Conservation (phyloP, 2,113 vertebrate genomes). For the Hippotragus niger region DNA sequence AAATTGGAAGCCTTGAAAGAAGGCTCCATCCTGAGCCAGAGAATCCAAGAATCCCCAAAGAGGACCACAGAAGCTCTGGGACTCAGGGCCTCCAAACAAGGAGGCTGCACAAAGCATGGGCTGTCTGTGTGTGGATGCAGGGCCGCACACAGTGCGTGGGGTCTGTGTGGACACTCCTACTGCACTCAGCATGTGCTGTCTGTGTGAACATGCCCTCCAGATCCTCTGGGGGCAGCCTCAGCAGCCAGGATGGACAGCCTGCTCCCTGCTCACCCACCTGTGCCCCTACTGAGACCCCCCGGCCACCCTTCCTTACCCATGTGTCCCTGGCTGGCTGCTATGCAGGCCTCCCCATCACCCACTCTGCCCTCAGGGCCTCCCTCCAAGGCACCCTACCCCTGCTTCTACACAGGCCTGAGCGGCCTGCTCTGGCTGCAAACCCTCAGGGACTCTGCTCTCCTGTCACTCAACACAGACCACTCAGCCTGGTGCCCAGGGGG, state of each 20-base stretch:
- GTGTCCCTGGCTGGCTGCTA: background rate
- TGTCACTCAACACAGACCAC: background rate
- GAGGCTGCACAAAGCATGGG: background rate
- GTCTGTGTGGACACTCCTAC: background rate
- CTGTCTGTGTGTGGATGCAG: fast-evolving
- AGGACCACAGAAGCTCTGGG: background rate
- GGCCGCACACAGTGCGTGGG: fast-evolving
- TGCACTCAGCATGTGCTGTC: background rate
- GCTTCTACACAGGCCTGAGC: background rate
- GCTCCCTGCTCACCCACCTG: background rate
- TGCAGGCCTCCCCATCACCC: background rate
- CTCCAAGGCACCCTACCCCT: fast-evolving
- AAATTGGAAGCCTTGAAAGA: background rate
- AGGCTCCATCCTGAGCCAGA: background rate
- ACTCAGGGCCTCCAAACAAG: background rate
- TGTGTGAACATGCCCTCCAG: background rate
- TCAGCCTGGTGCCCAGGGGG: background rate
- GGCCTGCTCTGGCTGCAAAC: fast-evolving
- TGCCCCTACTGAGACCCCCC: background rate
- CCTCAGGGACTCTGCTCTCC: background rate
- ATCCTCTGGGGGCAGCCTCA: background rate
- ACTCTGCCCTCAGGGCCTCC: background rate
- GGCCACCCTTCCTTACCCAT: background rate
- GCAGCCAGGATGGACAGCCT: background rate
- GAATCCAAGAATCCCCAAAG: background rate